Evolutionary conservation across 2,797 vertebrate genomes (phyloP).

Genomic region (Myotis findleyi): DNA sequence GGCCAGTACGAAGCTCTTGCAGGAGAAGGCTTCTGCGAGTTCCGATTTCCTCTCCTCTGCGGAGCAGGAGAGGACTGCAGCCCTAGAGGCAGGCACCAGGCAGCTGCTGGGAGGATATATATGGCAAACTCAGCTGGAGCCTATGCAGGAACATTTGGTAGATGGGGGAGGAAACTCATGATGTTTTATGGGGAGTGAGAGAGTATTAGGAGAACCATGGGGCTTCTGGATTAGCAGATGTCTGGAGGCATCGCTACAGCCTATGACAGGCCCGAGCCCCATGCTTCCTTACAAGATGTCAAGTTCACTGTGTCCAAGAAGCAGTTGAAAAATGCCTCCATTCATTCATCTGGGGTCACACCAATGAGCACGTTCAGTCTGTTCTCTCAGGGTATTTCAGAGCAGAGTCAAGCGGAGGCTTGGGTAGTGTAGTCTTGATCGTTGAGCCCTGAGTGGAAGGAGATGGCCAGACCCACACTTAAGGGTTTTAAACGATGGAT

Average conservation of each 20-base stretch:
- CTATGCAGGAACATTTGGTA: conserved; percentile 5
- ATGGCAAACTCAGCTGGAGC: conserved; percentile 45
- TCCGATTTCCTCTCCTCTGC: background rate
- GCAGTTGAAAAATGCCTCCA: background rate
- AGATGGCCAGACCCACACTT: background rate
- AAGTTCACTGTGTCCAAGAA: background rate
- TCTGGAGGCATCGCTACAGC: conserved; percentile 43
- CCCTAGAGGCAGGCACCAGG: conserved; percentile 30
- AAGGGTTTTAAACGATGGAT: conserved; percentile 46
- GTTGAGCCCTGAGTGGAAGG: background rate
- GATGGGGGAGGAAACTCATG: conserved; percentile 5
- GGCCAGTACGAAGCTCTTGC: background rate
- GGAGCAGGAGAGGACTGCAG: background rate
- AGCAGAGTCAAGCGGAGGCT: background rate
- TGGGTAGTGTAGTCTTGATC: background rate
- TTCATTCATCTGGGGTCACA: background rate
- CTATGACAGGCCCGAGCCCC: background rate
- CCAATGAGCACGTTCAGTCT: background rate
- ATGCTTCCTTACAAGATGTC: background rate
- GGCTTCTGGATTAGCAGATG: conserved; percentile 55
- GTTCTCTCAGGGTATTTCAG: background rate
- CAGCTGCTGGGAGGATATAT: conserved; percentile 28
- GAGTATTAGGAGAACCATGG: conserved; percentile 48
- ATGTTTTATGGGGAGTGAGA: conserved; percentile 57
- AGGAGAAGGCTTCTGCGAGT: background rate